Evolutionary conservation across 2,797 vertebrate genomes (phyloP), one percentile per base, ranked within the genome.

Genomic region (Alfaro cultratus): DNA sequence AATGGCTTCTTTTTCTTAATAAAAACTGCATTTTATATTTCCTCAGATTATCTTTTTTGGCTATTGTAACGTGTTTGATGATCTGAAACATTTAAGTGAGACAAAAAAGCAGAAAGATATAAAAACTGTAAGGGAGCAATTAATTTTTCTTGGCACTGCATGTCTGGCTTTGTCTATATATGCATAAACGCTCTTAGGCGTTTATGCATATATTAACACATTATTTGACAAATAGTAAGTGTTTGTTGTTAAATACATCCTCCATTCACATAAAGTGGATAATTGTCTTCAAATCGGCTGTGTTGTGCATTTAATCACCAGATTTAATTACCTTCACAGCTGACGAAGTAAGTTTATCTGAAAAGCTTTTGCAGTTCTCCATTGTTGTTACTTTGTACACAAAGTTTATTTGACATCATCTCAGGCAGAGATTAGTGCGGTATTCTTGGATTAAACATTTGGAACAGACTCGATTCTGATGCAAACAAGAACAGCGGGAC

Each of bases 271-370:
- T 23, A 39, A 21, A 68, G 18, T 41, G 21, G 64, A 41, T 41
- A 21, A 68, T 23, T 68, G 36, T 21, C 64, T 41, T 68, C 34
- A 39, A 68, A 41, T 68, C 0, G 26, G 72, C 73, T 77, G 83
- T 67, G 67, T 41, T 83, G 86, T 80, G 85, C 77, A 85, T 91
- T 92, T 89, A 91, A 89, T 91, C 87, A 80, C 4, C 2, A n/a
- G 78, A 73, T 81, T 84, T 84, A 12, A 64, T 87, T 87, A 92
- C 91, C 92, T 92, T 91, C 91, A 83, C 70, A 5, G 74, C n/a
- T 5, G 13, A 46, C 79, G 78, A 87, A 90, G 86, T 90, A 84
- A 85, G 89, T 92, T 90, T 34, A 87, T 89, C 85, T 89, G 70
- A 9, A 86, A 87, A 90, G 87, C 46, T 84, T 87, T 89, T 84